These are phyloP conservation scores for Cinclus mexicanus DNA, from an alignment of 2,113 vertebrate genomes.

Conservation along the genomic window DNA sequence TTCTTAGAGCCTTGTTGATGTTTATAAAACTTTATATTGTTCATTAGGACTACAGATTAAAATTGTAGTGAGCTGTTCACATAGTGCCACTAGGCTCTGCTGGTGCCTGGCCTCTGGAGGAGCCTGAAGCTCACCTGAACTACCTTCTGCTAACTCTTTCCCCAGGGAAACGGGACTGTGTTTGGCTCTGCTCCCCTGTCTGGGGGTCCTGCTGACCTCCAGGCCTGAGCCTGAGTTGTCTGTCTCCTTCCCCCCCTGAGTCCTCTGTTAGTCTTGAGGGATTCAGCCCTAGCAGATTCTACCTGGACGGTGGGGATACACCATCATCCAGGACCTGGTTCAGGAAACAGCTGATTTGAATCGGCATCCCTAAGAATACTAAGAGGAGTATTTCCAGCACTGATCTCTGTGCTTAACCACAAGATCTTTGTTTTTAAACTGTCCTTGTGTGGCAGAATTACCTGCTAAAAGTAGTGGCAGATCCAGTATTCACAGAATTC, in stretches of 20 bases:
- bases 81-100: background rate
- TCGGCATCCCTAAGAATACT: background rate
- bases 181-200: background rate
- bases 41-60: constrained; percentile 68
- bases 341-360: background rate
- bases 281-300: background rate
- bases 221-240: background rate
- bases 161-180: background rate
- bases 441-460: background rate
- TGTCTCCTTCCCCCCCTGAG: rapidly evolving
- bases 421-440: background rate
- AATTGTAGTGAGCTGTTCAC: background rate
- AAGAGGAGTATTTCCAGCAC: background rate
- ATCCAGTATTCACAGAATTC: background rate
- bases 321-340: too few relatives aligned
- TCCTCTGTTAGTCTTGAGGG: background rate
- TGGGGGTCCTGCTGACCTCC: background rate
- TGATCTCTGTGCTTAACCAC: background rate
- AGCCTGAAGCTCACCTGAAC: background rate
- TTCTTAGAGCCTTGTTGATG: constrained; percentile 71
- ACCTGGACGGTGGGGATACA: too few relatives aligned
- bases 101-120: background rate
- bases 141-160: background rate
- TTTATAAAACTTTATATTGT: constrained; percentile 73
- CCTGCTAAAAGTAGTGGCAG: background rate